Evolutionary conservation across 2,888 invertebrate genomes (phyloP), one percentile per base, ranked within the genome.

Genomic region (Mongoloraphidia duomilia): DNA sequence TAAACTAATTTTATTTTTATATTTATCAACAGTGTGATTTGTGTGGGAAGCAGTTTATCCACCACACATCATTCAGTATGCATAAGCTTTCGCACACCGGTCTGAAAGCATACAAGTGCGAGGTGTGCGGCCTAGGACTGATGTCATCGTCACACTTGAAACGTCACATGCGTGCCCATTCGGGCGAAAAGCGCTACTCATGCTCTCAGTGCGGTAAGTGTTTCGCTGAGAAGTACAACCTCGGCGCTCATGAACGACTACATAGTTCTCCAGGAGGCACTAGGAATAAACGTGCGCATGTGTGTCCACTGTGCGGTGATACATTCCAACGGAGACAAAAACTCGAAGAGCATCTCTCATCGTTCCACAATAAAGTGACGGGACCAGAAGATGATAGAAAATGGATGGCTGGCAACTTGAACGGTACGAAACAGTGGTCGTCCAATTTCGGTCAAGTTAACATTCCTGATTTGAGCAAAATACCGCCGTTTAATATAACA

Each of bases 21-120:
- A 11, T 45, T 42, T 49, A 17, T 41, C 60, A 58, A 54, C 63
- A 66, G 53, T 66, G 66, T 53, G 65, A 66, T 49, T 52, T 61
- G 26, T 66, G 66, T 51, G 65, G 65, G 5, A 67, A 67, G 58
- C 57, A 62, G 38, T 65, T 65, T 49, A 72, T 80, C 59, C 80
- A 82, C 70, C 80, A 80, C 59, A 78, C 80, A 40, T 80, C 80
- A 41, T 81, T 81, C 67, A 78, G 76, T 63, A 77, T 80, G 73
- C 82, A 82, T 66, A 75, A 74, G 62, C 64, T 80, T 60, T 75
- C 76, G 34, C 82, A 82, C 66, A 71, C 74, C 41, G 79, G 78
- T 52, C 64, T 74, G 54, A 77, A 77, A 65, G 71, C 75, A 50
- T 75, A 75, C 68, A 66, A 74, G 53, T 79, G 79, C 62, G 67